These are phyloP conservation scores for Ctenicera cuprea DNA, from an alignment of 2,888 invertebrate species.

Conservation along the genomic window DNA sequence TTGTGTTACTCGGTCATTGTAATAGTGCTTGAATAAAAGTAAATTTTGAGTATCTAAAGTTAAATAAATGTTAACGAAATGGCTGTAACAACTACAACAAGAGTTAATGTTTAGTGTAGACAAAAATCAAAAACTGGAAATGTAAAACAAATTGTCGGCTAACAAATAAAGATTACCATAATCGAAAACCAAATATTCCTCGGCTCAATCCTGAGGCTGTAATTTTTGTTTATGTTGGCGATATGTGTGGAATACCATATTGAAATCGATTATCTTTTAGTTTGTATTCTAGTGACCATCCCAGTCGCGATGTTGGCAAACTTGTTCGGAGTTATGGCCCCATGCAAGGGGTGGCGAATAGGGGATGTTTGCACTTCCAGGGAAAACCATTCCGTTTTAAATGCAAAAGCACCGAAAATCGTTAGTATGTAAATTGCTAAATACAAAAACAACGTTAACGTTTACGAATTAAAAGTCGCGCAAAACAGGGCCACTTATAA, in stretches of 20 bases:
- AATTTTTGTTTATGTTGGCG: slow-evolving; percentile 55
- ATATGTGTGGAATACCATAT: slow-evolving; percentile 52
- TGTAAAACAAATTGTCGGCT: slow-evolving; percentile 37
- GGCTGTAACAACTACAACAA: too few species aligned
- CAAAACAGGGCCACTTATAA: slow-evolving; percentile 38
- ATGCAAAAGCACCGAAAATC: slow-evolving; percentile 31
- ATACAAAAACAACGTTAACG: slow-evolving; percentile 40
- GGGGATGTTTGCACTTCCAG: slow-evolving; percentile 10
- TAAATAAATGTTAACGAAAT: too few species aligned
- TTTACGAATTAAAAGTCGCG: slow-evolving; percentile 33
- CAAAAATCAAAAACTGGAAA: neutral
- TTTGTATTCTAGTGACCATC: slow-evolving; percentile 54
- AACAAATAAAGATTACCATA: slow-evolving; percentile 54
- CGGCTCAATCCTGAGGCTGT: slow-evolving; percentile 53
- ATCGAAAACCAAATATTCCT: slow-evolving; percentile 53
- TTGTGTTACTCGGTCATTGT: too few species aligned
- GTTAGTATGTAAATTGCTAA: slow-evolving; percentile 40
- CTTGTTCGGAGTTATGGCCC: slow-evolving; percentile 8
- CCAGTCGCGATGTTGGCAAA: slow-evolving; percentile 36
- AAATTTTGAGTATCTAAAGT: too few species aligned
- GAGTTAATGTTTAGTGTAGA: neutral
- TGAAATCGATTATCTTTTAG: slow-evolving; percentile 53
- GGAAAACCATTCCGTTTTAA: slow-evolving; percentile 9
- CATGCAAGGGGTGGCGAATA: neutral
- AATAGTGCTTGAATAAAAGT: too few species aligned